Evolutionary conservation across 2,888 invertebrate species (phyloP).

Genomic region (Iselma pallidipennis): DNA sequence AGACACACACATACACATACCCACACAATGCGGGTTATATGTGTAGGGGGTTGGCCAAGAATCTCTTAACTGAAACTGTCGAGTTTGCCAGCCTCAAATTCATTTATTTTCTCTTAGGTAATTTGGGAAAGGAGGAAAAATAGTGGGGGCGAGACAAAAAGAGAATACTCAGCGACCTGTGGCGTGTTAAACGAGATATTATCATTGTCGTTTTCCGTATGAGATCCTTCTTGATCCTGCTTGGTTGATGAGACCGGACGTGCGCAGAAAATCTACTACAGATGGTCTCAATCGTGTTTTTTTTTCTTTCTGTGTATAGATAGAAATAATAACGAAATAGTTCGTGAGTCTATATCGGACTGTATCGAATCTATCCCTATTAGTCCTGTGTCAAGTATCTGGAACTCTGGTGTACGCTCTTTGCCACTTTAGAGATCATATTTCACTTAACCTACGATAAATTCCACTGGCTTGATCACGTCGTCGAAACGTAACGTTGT

Average conservation of each 20-base stretch:
- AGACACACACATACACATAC: no score
- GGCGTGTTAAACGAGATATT: constrained; percentile 3
- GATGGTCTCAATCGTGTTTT: background rate
- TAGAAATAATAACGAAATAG: constrained; percentile 6
- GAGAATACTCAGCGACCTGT: background rate
- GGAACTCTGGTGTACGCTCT: constrained; percentile 28
- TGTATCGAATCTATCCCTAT: constrained; percentile 32
- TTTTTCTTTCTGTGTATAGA: background rate
- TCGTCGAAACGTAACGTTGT: constrained; percentile 41
- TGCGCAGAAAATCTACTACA: background rate
- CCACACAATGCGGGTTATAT: constrained; percentile 20
- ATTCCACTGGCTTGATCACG: constrained; percentile 49
- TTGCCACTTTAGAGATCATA: constrained; percentile 42
- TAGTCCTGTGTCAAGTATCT: constrained; percentile 48
- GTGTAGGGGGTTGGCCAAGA: background rate
- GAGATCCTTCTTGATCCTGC: constrained; percentile 36
- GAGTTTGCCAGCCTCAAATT: no score
- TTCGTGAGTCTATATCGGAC: constrained; percentile 17
- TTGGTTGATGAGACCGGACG: constrained; percentile 33
- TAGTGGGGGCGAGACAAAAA: background rate
- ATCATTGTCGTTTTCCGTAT: constrained; percentile 27
- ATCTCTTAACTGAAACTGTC: no score
- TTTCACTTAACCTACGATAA: constrained; percentile 52
- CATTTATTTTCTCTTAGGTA: background rate
- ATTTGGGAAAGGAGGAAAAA: background rate